phyloP scores from a whole-genome alignment of 2,113 vertebrate genomes.

The Paradisaea rubra region DNA sequence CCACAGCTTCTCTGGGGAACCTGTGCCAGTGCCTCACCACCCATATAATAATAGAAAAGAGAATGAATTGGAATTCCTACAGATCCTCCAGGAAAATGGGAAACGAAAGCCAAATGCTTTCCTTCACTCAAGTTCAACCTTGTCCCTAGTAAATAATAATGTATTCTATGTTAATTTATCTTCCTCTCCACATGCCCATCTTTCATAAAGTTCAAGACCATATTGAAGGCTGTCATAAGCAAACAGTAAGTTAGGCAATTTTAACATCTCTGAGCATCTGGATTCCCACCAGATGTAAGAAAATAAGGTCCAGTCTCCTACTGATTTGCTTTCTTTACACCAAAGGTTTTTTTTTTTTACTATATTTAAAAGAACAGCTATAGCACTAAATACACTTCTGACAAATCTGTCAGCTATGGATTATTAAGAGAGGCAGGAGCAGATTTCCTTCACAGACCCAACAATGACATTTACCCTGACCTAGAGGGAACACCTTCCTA shows the following conservation, averaged over 20 bases:
- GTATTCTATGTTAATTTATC: background rate
- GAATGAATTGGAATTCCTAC: background rate
- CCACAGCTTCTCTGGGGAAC: background rate
- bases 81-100: background rate
- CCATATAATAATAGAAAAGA: background rate
- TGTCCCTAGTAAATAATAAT: background rate
- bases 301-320: background rate
- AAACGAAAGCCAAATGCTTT: background rate
- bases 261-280: background rate
- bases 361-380: background rate
- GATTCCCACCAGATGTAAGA: background rate
- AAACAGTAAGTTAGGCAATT: background rate
- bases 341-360: background rate
- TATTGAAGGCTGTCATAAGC: background rate
- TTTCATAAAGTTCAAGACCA: background rate
- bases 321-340: background rate
- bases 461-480: background rate
- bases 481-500: constrained; percentile 11
- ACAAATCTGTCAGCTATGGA: background rate
- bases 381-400: background rate
- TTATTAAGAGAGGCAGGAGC: background rate
- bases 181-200: background rate
- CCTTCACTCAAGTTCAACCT: background rate
- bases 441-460: background rate
- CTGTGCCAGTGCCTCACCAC: background rate